These are phyloP conservation scores for Brachionus koreanus DNA, from an alignment of 1,140 invertebrate species.

Conservation along the genomic window DNA sequence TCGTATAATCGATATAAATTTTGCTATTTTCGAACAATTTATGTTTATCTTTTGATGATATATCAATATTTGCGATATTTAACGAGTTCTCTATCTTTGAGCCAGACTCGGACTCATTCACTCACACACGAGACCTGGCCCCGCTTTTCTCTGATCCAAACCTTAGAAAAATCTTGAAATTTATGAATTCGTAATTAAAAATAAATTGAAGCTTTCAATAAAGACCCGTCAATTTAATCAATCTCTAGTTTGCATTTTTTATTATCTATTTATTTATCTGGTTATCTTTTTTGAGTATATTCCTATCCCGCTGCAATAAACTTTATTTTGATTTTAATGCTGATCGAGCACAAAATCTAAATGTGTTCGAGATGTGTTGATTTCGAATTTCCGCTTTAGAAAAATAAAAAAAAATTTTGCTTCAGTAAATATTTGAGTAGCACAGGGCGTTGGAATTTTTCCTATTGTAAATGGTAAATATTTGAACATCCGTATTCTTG, in stretches of 20 bases:
- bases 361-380: background rate
- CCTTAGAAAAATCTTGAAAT: slow-evolving; percentile 30
- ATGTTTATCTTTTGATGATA: slow-evolving; percentile 41
- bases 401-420: background rate
- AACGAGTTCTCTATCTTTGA: slow-evolving; percentile 3
- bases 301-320: slow-evolving; percentile 3
- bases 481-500: slow-evolving; percentile 21
- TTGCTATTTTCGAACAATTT: slow-evolving; percentile 34
- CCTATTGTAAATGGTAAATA: slow-evolving; percentile 23
- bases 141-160: background rate
- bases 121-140: slow-evolving; percentile 11
- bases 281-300: slow-evolving; percentile 12
- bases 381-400: slow-evolving; percentile 18
- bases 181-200: slow-evolving; percentile 25
- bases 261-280: slow-evolving; percentile 25
- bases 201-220: slow-evolving; percentile 18
- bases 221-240: background rate
- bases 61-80: slow-evolving; percentile 38
- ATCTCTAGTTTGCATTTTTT: background rate
- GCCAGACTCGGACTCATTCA: background rate
- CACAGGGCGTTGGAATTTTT: background rate
- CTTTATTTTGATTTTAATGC: background rate
- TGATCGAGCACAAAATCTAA: background rate
- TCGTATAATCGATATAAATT: slow-evolving; percentile 34
- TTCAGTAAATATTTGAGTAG: slow-evolving; percentile 27